Evolutionary conservation across 2,888 invertebrate species (phyloP), one percentile per base, ranked within the genome.

Genomic region (Lissocephala sabroskyi): DNA sequence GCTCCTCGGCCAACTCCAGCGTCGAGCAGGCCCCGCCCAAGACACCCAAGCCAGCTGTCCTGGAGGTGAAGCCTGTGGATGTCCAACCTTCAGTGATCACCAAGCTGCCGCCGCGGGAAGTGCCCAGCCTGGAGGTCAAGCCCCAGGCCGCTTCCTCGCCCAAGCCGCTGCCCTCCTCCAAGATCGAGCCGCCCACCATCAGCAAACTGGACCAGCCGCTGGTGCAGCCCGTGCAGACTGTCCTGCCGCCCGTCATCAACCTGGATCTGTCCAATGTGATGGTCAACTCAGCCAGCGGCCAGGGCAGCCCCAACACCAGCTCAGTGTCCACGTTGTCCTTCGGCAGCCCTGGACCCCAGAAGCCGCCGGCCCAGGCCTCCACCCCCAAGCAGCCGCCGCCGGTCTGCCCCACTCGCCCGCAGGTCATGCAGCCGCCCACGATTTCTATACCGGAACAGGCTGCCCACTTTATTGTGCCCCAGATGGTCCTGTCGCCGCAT

Each of bases 381-480:
- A 70, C 62, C 17, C 68, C 76, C 17, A 78, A 76, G 82, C 71
- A 76, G 26, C 42, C 52, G 17, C 26, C 56, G 23, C 11, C 60
- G n/a, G 13, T 41, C 11, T 26, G 26, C 3, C 45, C 39, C 1
- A 29, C 9, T 9, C 49, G 37, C 1, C 49, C 71, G 23, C 81
- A 82, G 70, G 82, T 84, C 50, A 83, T 67, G n/a, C 90, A 90
- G 66, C 87, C 90, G 10, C 87, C 91, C 3, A 89, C 89, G 1
- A 90, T 90, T 11, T 90, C 89, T 65, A 88, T 90, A 64, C 89
- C 91, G 2, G 89, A 89, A 33, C 59, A 68, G 1, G 48, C 74
- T 5, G 41, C 80, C 1, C 84, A 83, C 36, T 83, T 82, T 53
- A 70, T 75, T 17, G 75, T 81, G 45, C 82, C 82, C 1, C 79